These are phyloP conservation scores for Aphodius sticticus DNA, from an alignment of 2,888 invertebrate genomes.

Conservation along the genomic window DNA sequence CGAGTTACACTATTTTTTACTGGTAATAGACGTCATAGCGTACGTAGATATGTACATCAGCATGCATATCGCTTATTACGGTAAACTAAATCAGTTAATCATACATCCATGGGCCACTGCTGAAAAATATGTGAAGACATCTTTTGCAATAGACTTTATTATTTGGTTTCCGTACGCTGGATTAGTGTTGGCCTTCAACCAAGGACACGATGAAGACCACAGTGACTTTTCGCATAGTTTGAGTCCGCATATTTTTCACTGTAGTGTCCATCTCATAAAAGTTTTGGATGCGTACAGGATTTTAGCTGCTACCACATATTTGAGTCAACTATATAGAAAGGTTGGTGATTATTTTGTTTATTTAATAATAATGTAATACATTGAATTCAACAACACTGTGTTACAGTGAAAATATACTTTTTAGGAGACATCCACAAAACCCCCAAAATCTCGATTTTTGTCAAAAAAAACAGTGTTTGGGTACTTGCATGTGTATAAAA, in stretches of 20 bases:
- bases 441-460: too few relatives aligned
- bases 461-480: too few relatives aligned
- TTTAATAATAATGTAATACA: too few relatives aligned
- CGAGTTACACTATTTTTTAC: slow-evolving; percentile 44
- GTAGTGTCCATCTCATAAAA: slow-evolving; percentile 56
- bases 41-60: slow-evolving; percentile 63
- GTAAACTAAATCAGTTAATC: slow-evolving; percentile 62
- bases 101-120: slow-evolving; percentile 66
- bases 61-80: slow-evolving; percentile 64
- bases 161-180: slow-evolving; percentile 64
- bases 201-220: slow-evolving; percentile 59
- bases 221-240: slow-evolving; percentile 48
- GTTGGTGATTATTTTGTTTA: slow-evolving; percentile 48
- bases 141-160: slow-evolving; percentile 61
- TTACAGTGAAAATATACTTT: too few relatives aligned
- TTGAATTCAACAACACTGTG: too few relatives aligned
- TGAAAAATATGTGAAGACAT: slow-evolving; percentile 61
- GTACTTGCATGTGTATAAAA: too few relatives aligned
- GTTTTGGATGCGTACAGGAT: slow-evolving; percentile 62
- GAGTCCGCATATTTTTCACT: slow-evolving; percentile 58
- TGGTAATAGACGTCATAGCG: slow-evolving; percentile 60
- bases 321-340: slow-evolving; percentile 50
- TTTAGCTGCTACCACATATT: slow-evolving; percentile 60
- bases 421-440: too few relatives aligned
- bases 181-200: slow-evolving; percentile 55